Evolutionary conservation across 1,140 invertebrate species (phyloP), one percentile per base, ranked within the genome.

Genomic region (Megalopta genalis): DNA sequence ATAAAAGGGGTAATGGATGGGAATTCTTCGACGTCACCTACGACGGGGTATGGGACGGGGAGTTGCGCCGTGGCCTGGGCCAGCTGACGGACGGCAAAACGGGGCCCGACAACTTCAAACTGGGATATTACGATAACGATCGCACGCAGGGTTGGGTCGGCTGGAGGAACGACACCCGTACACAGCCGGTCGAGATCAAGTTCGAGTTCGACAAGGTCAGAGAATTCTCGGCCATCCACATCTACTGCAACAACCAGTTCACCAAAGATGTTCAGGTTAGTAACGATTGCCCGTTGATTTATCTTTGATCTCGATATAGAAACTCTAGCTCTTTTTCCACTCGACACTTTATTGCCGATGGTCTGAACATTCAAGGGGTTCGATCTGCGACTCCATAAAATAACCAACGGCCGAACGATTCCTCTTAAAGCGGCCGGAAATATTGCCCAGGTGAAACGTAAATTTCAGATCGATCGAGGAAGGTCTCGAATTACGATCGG

Each of bases 141-240:
- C 92, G 93, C 37, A 80, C 81, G 18, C 95, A 96, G 88, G 95
- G 96, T 32, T 99, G 98, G 98, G 96, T 98, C n/a, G 98, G 97
- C 2, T 98, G 98, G 97, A 94, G 95, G 80, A 98, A 97, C 92
- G 97, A 98, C 84, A 94, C 94, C 0, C 93, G 95, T 21, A 93
- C 94, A 12, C 94, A 94, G 80, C 94, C 95, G 0, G 93, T 96
- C 10, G 95, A 96, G 87, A 95, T 97, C 80, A 95, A 95, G 74
- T 98, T 98, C 92, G 96, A 98, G 91, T 99, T 99, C 92, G 96
- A 97, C 87, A 94, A 94, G 87, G 95, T 97, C 27, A 93, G 97
- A 10, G 98, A 98, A 92, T 98, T 98, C 92, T 96, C 95, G 25
- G 94, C 95, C 2, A 94, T 98, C 25, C 96, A 96, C 85, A 94